A percentile compares a stretch with the other conserved stretches of the same genome.
Evolutionary conservation across 2,113 vertebrate species (phyloP).

Genomic region (Guaruba guarouba): DNA sequence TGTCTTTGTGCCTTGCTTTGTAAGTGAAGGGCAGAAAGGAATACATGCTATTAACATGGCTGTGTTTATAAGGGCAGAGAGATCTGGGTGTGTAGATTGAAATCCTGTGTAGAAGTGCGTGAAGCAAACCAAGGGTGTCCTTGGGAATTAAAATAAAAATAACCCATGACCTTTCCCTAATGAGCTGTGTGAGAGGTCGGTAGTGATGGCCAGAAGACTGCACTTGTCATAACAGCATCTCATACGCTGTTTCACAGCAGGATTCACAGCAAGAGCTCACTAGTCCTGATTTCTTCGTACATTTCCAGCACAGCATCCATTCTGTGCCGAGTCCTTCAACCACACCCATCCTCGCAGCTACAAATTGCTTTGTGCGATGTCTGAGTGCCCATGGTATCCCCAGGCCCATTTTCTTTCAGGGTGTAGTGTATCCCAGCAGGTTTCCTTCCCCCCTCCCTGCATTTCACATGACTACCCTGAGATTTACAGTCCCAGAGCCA

Average conservation of each 20-base stretch:
- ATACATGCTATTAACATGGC: not conserved
- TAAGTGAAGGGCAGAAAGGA: slow-evolving; percentile 23
- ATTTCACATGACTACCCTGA: not conserved
- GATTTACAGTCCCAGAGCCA: not conserved
- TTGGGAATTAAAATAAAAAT: slow-evolving; percentile 47
- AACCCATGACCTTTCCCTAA: slow-evolving; percentile 46
- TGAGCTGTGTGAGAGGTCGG: slow-evolving; percentile 50
- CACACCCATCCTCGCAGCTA: not conserved
- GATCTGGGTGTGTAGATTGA: not conserved
- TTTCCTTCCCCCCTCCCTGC: not conserved
- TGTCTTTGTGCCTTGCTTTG: slow-evolving; percentile 30
- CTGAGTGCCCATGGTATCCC: not conserved
- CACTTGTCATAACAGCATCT: slow-evolving; percentile 52
- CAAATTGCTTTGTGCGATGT: not conserved
- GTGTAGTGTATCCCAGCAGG: not conserved
- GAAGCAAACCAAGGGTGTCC: slow-evolving; percentile 13
- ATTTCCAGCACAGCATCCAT: not conserved
- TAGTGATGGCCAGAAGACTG: slow-evolving; percentile 23
- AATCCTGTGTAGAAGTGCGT: slow-evolving; percentile 29
- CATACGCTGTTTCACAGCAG: not conserved
- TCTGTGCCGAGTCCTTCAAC: not conserved
- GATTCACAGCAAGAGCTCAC: slow-evolving; percentile 33
- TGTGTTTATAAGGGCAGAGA: not conserved
- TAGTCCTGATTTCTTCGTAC: slow-evolving; percentile 6
- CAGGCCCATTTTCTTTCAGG: not conserved